Evolutionary conservation across 2,113 vertebrate species (phyloP), one percentile per base, ranked within the genome.

Genomic region (Tetrax tetrax): DNA sequence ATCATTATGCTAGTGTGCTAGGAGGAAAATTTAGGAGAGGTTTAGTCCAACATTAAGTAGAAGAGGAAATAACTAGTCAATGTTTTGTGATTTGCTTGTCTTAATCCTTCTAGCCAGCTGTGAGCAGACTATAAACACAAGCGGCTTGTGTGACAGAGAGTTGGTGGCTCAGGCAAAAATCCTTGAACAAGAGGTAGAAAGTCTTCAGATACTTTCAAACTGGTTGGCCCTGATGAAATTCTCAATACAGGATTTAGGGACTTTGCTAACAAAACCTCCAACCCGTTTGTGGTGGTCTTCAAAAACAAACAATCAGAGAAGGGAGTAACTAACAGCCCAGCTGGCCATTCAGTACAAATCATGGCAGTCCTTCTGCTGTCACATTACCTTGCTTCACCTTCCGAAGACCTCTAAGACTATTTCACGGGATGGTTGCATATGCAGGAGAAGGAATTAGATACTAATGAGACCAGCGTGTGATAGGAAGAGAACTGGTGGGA

Each of bases 121-220:
- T 47, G 38, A 95, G 60, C 45, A 94, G 56, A 87, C 33, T 76
- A 78, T 89, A 91, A 95, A 94, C 65, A 91, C 38, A 95, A 70
- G 18, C 21, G 78, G 51, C n/a, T 64, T 66, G 24, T 71, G 60
- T 84, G 79, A 86, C 64, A 81, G 77, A 70, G 59, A 92, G 18
- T 29, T 59, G 48, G 47, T 56, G 38, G 60, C 25, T 89, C 56
- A 87, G 77, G 53, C n/a, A 78, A 71, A 91, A 95, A 38, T 66
- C 68, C 28, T 77, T 38, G 22, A 83, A 93, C 41, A 74, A 63
- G 74, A 86, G 15, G 37, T 37, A 50, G 17, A 45, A 88, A 75
- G 35, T 51, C 25, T 60, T 92, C 64, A 87, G 60, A 66, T 37
- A 35, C 28, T 79, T 90, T 45, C 51, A 74, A 21, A 54, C 19